A percentile compares a stretch with the other conserved stretches of the same genome.
Evolutionary conservation across 2,113 vertebrate genomes (phyloP).

Genomic region (Archocentrus centrarchus): DNA sequence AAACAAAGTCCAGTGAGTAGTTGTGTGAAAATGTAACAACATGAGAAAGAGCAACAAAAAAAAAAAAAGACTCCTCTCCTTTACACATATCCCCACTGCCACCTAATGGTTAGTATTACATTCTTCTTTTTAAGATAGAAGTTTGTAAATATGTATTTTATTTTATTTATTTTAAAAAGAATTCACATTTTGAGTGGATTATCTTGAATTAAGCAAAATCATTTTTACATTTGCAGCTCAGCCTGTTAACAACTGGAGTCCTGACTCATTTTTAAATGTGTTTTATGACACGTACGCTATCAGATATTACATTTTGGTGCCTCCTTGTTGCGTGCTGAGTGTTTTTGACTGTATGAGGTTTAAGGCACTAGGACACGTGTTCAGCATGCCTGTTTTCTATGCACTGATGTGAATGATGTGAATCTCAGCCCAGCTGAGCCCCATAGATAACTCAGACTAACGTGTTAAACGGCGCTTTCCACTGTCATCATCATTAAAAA

Average conservation of each 20-base stretch:
- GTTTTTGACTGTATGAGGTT: not conserved
- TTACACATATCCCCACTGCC: constrained; percentile 10
- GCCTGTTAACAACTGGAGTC: not conserved
- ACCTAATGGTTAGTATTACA: constrained; percentile 3
- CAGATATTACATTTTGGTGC: too few species aligned
- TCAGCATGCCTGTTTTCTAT: not conserved
- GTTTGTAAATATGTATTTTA: not conserved
- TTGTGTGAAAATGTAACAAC: not conserved
- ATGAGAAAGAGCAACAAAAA: not conserved
- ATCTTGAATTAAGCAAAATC: too few species aligned
- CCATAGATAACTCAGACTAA: not conserved
- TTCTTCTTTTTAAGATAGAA: not conserved
- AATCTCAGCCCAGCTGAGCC: not conserved
- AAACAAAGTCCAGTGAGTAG: not conserved
- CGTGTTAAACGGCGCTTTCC: not conserved
- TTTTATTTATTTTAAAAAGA: not conserved
- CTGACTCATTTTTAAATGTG: not conserved
- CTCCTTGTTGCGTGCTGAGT: not conserved
- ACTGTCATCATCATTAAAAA: too few species aligned
- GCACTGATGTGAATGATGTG: not conserved
- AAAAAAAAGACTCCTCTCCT: not conserved
- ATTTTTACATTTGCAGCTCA: too few species aligned
- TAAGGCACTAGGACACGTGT: not conserved
- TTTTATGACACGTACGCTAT: too few species aligned
- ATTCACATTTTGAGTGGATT: too few species aligned